These are phyloP conservation scores for Myotis vivesi DNA, from an alignment of 2,797 vertebrate species.

Conservation along the genomic window DNA sequence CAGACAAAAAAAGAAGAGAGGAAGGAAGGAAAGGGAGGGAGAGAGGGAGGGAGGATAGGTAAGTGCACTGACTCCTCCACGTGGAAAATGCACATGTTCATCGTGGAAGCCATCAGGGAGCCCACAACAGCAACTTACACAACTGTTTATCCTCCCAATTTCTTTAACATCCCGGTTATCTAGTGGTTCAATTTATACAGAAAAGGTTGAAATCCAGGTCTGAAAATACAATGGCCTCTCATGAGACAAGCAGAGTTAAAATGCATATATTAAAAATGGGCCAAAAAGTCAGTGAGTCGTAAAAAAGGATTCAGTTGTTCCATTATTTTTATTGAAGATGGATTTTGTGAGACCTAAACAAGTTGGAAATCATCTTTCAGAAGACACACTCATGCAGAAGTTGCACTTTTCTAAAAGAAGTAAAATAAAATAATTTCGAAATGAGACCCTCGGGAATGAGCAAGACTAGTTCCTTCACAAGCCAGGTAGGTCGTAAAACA, in stretches of 20 bases:
- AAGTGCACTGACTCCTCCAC: rapidly evolving
- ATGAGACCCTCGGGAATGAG: conserved; percentile 4
- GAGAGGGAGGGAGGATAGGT: background rate
- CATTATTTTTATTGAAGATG: background rate
- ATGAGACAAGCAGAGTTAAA: background rate
- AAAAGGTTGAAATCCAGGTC: background rate
- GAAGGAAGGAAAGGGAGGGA: no score
- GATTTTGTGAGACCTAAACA: background rate
- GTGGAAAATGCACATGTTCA: background rate
- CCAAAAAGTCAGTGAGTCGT: background rate
- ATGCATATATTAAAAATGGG: background rate
- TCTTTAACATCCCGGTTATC: background rate
- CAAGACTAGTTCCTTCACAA: conserved; percentile 27
- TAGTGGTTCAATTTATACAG: background rate
- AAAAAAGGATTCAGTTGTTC: background rate
- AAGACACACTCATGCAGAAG: background rate
- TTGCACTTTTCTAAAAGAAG: conserved; percentile 36
- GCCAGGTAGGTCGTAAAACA: conserved; percentile 37
- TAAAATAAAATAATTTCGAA: background rate
- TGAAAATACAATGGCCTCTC: background rate
- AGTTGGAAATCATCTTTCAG: background rate
- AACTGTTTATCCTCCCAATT: background rate
- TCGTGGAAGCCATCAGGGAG: background rate
- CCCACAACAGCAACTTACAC: background rate
- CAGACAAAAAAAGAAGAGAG: background rate